Base-by-base conservation (phyloP, 30 jellyfish, hydroid and myxozoan species). In the Turritopsis rubra region DNA sequence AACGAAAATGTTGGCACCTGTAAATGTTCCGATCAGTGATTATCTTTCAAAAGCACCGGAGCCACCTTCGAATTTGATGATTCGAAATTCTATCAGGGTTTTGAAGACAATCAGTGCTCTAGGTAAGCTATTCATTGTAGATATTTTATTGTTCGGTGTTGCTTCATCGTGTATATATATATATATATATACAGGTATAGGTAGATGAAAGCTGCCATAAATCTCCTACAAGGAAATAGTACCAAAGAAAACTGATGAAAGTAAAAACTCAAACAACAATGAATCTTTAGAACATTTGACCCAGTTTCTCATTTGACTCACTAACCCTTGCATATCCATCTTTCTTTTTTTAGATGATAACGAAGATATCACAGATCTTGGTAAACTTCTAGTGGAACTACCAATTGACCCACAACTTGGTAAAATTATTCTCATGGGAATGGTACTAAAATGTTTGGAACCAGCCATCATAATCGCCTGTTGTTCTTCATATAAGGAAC, bases 391-490 rank as follows among this genome's bases (percentile, higher is more conserved):
- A 54, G 95, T 87, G 18, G 97, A 91, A 78, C 88, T 91, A 65
- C 96, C 97, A 52, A 87, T 91, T 68, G 97, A 91, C 22, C 97
- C 97, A 27, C 80, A 89, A 29, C 86, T 88, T 20, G 97, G 97
- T 24, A 91, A 91, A 82, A 86, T 91, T 89, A 74, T 91, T 52
- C 82, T 91, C 28, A 87, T 91, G 78, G 96, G 97, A 28, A 73
- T 91, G 70, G 77, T 87, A 80, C 68, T 91, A 84, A 91, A 91
- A 71, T 91, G 97, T 73, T 81, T 91, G 24, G 97, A 91, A 79
- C 93, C 97, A 0, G 90, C 92, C 29, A 71, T 91, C 0, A 87
- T 89, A 18, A 91, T 91, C 74, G 97, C 97, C 1, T 83, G 96
- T 18, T 83, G 95, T 60, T 80, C 88, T 0, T 79, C 97, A 1